A percentile compares a stretch with the other conserved stretches of the same genome.
phyloP scores from a whole-genome alignment of 2,113 vertebrate genomes.

The Electrona antarctica region DNA sequence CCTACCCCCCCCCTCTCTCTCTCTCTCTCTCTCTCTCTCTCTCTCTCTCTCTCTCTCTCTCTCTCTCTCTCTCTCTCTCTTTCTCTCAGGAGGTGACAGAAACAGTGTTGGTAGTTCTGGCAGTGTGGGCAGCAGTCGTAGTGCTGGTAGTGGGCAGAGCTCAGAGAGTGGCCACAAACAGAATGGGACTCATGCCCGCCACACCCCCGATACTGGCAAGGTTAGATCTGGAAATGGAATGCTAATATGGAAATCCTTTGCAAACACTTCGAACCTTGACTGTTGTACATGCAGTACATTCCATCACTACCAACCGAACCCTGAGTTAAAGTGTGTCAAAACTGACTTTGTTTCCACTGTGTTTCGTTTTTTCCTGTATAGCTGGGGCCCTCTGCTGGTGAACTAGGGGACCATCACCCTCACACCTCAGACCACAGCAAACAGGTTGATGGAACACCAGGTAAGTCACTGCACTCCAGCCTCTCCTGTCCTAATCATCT shows the following conservation, averaged over 20 bases:
- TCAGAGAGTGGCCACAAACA: constrained; percentile 86
- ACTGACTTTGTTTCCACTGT: not conserved
- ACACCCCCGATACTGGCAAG: constrained; percentile 45
- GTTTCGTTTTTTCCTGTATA: constrained; percentile 54
- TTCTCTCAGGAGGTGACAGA: constrained; percentile 89
- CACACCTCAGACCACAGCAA: constrained; percentile 65
- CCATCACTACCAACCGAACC: no score
- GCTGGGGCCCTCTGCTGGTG: constrained; percentile 81
- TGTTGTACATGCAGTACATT: no score
- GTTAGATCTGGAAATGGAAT: constrained; percentile 31
- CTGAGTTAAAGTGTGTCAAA: not conserved
- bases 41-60: constrained; percentile 1
- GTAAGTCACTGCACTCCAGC: constrained; percentile 58
- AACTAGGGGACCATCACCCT: constrained; percentile 71
- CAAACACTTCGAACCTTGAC: not conserved
- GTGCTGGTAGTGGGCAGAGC: constrained; percentile 93
- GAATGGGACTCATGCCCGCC: constrained; percentile 71
- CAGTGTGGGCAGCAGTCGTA: constrained; percentile 93
- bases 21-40: constrained; percentile 11
- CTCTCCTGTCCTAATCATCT: not conserved
- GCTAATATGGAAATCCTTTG: not conserved
- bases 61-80: not conserved
- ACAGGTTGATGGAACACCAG: constrained; percentile 72
- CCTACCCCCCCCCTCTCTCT: not conserved
- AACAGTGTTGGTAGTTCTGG: constrained; percentile 91